These are phyloP conservation scores for Hydraecia micacea DNA, from an alignment of 2,888 invertebrate genomes.

Conservation along the genomic window DNA sequence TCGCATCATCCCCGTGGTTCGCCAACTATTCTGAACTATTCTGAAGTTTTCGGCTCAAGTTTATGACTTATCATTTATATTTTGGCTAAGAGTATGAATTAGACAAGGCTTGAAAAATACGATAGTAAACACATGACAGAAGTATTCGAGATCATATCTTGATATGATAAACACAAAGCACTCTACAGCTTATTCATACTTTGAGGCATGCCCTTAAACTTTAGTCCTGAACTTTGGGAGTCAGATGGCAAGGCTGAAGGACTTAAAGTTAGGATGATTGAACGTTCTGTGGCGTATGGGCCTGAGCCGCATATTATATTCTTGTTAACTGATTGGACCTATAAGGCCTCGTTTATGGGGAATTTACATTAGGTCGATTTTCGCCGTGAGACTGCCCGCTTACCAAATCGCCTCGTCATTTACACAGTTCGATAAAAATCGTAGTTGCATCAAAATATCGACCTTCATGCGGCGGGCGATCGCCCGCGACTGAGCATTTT, in stretches of 20 bases:
- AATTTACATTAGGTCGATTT: no score
- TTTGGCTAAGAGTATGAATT: conserved; percentile 23
- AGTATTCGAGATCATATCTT: not conserved
- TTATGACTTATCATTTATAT: conserved; percentile 44
- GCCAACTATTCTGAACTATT: conserved; percentile 52
- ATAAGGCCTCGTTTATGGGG: not conserved
- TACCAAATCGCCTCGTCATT: no score
- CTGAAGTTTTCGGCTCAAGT: conserved; percentile 50
- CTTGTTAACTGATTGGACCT: conserved; percentile 18
- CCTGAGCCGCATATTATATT: not conserved
- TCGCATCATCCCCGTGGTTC: conserved; percentile 23
- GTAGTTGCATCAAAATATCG: no score
- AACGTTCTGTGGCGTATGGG: conserved; percentile 16
- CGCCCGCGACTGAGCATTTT: no score
- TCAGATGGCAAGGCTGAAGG: conserved; percentile 43
- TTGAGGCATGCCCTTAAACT: conserved; percentile 26
- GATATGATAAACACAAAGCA: no score
- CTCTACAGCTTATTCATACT: conserved; percentile 27
- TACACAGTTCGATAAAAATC: no score
- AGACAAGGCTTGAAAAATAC: not conserved
- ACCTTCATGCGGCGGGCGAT: no score
- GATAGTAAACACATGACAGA: not conserved
- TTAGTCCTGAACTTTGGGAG: conserved; percentile 27
- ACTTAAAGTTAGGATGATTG: conserved; percentile 39
- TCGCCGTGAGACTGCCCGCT: no score